phyloP scores from a whole-genome alignment of 1,140 invertebrate genomes.

The Archegozetes longisetosus region DNA sequence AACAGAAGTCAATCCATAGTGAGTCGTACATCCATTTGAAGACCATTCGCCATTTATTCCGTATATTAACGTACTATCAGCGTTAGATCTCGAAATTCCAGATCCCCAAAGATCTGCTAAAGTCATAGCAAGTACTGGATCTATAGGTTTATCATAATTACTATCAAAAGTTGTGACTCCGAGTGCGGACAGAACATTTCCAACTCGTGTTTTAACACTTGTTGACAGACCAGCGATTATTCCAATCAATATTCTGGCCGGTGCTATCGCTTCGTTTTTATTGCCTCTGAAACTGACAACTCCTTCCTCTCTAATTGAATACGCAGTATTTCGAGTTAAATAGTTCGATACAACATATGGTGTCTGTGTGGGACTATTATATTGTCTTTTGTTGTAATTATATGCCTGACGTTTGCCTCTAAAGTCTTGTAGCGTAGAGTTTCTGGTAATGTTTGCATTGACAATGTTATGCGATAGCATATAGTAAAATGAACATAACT shows the following conservation, averaged over 20 bases:
- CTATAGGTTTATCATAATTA: neutral
- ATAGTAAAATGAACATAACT: conserved; percentile 11
- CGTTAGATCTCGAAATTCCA: neutral
- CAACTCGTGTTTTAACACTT: neutral
- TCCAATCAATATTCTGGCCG: conserved; percentile 10
- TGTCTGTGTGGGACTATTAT: neutral
- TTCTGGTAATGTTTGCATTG: neutral
- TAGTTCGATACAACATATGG: neutral
- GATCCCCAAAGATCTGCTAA: conserved; percentile 9
- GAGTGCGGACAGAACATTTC: neutral
- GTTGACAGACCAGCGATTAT: conserved; percentile 13
- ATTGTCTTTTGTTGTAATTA: neutral
- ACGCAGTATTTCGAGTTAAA: neutral
- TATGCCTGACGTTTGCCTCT: neutral
- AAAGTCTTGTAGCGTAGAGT: neutral
- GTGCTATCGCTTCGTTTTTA: conserved; percentile 14
- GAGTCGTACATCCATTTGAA: neutral
- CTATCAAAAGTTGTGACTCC: neutral
- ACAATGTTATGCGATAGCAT: conserved; percentile 14
- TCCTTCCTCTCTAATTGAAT: conserved; percentile 13
- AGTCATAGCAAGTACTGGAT: conserved; percentile 14
- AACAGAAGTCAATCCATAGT: conserved; percentile 8
- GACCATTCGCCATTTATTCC: conserved; percentile 14
- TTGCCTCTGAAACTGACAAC: conserved; percentile 15
- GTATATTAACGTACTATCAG: neutral